Conservation (phyloP, 2,113 vertebrate species). For the Eurypyga helias region DNA sequence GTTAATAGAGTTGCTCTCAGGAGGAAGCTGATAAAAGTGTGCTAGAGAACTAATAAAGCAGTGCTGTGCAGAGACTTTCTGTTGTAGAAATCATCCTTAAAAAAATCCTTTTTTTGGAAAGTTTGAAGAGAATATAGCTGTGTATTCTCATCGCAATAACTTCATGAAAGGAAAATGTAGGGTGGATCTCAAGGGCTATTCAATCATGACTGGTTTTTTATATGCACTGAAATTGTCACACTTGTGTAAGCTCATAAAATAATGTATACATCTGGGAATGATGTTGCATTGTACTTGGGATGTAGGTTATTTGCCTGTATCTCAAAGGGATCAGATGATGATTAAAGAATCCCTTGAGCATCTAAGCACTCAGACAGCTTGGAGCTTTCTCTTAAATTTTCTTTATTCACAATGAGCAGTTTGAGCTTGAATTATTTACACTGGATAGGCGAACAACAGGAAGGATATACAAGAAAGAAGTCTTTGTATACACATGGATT, state of each 20-base stretch:
- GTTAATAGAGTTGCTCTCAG: conserved; percentile 37
- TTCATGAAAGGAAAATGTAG: conserved; percentile 55
- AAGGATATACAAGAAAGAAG: not conserved
- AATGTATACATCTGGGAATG: not conserved
- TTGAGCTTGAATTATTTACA: conserved; percentile 21
- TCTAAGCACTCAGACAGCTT: not conserved
- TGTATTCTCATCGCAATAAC: conserved; percentile 38
- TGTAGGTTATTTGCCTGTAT: conserved; percentile 35
- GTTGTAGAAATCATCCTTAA: conserved; percentile 7
- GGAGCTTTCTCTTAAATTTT: not conserved
- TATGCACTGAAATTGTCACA: conserved; percentile 37
- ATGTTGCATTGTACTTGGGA: not conserved
- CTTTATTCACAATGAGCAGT: not conserved
- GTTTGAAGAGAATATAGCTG: not conserved
- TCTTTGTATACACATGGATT: not conserved
- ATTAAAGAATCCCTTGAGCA: conserved; percentile 27
- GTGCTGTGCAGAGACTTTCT: conserved; percentile 21
- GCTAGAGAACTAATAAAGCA: conserved; percentile 37
- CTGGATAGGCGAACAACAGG: not conserved
- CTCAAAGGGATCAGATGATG: not conserved
- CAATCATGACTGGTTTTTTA: conserved; percentile 5
- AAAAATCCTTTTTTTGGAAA: not conserved
- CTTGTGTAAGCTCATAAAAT: conserved; percentile 46
- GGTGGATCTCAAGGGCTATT: conserved; percentile 46
- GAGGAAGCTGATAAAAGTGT: conserved; percentile 26